Percentiles rank a stretch among this genome's conserved stretches.
phyloP scores from a whole-genome alignment of 1,140 invertebrate genomes.

The Drosophila simulans region DNA sequence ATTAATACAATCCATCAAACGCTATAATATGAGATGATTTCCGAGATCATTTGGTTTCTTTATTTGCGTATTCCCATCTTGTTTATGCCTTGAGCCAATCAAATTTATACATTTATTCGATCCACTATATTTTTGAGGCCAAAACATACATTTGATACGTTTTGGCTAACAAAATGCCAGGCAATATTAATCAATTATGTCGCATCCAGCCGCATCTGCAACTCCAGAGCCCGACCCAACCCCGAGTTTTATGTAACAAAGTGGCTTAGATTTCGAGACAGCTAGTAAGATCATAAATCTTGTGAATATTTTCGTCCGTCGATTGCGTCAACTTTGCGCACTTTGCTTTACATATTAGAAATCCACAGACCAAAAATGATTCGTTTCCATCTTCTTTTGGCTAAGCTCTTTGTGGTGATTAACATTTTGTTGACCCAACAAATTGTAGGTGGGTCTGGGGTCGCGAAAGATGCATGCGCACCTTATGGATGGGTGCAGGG shows the following conservation, averaged over 20 bases:
- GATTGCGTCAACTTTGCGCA: conserved; percentile 66
- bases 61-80: conserved; percentile 27
- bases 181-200: conserved; percentile 70
- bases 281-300: conserved; percentile 78
- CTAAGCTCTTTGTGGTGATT: conserved; percentile 55
- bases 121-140: conserved; percentile 42
- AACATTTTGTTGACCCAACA: conserved; percentile 63
- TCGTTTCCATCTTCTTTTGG: conserved; percentile 5
- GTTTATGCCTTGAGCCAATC: conserved; percentile 22
- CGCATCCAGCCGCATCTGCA: conserved; percentile 26
- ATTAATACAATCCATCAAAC: conserved; percentile 24
- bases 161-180: conserved; percentile 57
- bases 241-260: conserved; percentile 65
- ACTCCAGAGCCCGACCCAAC: conserved; percentile 25
- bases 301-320: conserved; percentile 60
- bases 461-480: conserved; percentile 10
- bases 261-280: conserved; percentile 66
- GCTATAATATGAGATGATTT: conserved; percentile 30
- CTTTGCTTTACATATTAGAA: conserved; percentile 68
- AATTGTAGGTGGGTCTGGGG: conserved; percentile 50
- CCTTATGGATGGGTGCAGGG: neutral
- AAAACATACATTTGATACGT: conserved; percentile 54
- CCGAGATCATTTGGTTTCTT: conserved; percentile 32
- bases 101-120: conserved; percentile 51
- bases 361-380: conserved; percentile 26